A percentile compares a stretch with the other conserved stretches of the same genome.
These are phyloP conservation scores for Spodoptera exigua DNA, from an alignment of 2,888 invertebrate genomes.

Conservation along the genomic window DNA sequence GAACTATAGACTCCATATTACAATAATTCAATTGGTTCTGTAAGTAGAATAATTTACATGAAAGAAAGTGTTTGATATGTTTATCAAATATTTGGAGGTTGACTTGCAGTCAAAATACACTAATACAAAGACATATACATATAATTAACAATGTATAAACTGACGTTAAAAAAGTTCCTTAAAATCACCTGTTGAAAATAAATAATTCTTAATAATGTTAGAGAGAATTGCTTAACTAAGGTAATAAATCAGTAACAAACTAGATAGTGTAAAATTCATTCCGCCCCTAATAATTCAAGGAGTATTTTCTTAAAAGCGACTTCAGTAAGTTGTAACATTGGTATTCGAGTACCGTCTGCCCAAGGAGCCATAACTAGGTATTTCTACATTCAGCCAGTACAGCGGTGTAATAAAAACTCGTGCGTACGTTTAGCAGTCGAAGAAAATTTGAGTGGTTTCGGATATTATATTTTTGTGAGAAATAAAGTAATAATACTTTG, in stretches of 20 bases:
- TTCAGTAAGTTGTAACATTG: slow-evolving; percentile 45
- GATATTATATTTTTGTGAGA: slow-evolving; percentile 44
- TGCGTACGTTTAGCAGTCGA: slow-evolving; percentile 44
- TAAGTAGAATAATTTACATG: no score
- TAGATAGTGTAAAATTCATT: slow-evolving; percentile 31
- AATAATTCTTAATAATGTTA: no score
- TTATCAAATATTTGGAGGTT: no score
- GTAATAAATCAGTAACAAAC: slow-evolving; percentile 8
- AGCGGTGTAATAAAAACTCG: slow-evolving; percentile 47
- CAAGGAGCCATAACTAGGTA: slow-evolving; percentile 41
- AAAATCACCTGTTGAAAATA: no score
- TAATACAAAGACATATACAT: no score
- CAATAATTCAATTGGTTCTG: no score
- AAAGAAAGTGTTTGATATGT: no score
- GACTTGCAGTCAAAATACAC: no score
- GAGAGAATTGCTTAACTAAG: no score
- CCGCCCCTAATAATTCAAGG: slow-evolving; percentile 15
- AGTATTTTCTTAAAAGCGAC: slow-evolving; percentile 37
- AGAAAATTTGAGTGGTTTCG: slow-evolving; percentile 54
- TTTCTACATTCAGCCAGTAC: slow-evolving; percentile 39
- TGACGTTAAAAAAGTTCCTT: no score
- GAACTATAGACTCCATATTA: no score
- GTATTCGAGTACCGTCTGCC: slow-evolving; percentile 42
- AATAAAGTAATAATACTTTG: slow-evolving; percentile 40
- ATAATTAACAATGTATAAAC: no score